Percentiles rank a stretch among this genome's conserved stretches.
Evolutionary conservation across 2,797 vertebrate genomes (phyloP).

Genomic region (Ceryle rudis): DNA sequence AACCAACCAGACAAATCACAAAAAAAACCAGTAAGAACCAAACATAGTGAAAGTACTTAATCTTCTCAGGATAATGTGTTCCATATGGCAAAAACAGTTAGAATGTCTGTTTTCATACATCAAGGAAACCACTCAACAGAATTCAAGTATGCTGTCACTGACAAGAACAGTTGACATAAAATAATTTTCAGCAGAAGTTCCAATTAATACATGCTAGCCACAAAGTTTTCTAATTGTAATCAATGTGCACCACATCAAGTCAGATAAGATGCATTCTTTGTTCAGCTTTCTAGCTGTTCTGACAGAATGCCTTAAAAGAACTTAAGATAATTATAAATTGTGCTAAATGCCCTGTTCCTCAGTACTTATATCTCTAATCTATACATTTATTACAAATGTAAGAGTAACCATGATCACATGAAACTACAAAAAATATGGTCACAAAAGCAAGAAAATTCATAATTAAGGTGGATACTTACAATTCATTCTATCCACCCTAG

Average conservation of each 20-base stretch:
- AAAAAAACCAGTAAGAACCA: background rate
- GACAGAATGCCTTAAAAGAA: background rate
- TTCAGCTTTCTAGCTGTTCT: background rate
- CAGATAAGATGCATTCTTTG: background rate
- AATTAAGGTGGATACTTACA: background rate
- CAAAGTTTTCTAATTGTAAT: conserved; percentile 38
- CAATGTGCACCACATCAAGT: background rate
- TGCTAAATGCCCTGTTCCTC: background rate
- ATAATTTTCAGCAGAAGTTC: conserved; percentile 1
- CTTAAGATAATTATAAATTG: conserved; percentile 2
- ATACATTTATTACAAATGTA: background rate
- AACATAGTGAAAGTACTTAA: background rate
- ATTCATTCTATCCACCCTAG: background rate
- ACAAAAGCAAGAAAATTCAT: background rate
- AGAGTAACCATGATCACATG: background rate
- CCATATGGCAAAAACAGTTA: background rate
- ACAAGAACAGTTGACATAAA: background rate
- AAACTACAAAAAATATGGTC: background rate
- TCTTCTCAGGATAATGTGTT: background rate
- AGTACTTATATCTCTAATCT: background rate
- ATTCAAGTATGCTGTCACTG: background rate
- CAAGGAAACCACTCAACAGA: background rate
- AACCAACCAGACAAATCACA: background rate
- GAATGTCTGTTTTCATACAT: background rate
- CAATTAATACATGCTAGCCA: background rate